A percentile compares a stretch with the other conserved stretches of the same genome.
These are phyloP conservation scores for Thymelicus acteon DNA, from an alignment of 2,888 invertebrate genomes.

Conservation along the genomic window DNA sequence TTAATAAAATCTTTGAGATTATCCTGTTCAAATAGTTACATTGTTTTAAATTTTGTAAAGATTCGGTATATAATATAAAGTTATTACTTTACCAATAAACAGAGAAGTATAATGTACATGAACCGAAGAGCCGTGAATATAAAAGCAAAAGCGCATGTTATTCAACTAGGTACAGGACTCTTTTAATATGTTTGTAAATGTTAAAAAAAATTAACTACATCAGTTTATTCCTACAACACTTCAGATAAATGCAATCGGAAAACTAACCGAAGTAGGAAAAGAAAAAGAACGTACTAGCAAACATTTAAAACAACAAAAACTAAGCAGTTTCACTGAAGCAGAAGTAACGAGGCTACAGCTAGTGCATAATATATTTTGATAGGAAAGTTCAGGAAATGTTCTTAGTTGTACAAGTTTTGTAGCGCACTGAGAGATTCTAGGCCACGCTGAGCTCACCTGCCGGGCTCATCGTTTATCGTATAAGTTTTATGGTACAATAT, in stretches of 20 bases:
- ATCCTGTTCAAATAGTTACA: too few relatives aligned
- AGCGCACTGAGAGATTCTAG: conserved; percentile 42
- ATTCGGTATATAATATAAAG: too few relatives aligned
- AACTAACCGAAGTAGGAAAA: conserved; percentile 10
- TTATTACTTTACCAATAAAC: too few relatives aligned
- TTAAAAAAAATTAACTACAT: not conserved
- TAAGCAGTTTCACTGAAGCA: conserved; percentile 30
- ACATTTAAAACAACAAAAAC: conserved; percentile 30
- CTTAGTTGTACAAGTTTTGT: conserved; percentile 43
- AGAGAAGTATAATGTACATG: too few relatives aligned
- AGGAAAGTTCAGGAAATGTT: conserved; percentile 43
- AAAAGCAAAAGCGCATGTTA: not conserved
- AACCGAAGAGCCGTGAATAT: not conserved
- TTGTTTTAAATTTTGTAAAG: too few relatives aligned
- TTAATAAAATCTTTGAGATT: too few relatives aligned
- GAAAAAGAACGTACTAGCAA: conserved; percentile 27
- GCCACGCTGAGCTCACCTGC: conserved; percentile 25
- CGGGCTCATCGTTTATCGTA: conserved; percentile 15
- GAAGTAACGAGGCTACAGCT: conserved; percentile 32
- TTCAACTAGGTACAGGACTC: not conserved
- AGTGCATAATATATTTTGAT: conserved; percentile 46
- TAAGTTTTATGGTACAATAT: conserved; percentile 22
- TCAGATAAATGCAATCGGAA: conserved; percentile 1
- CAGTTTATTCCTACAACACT: not conserved
- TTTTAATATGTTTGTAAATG: not conserved